These are phyloP conservation scores for Hippocampus barbouri DNA, from an alignment of 2,113 vertebrate genomes.

Conservation along the genomic window DNA sequence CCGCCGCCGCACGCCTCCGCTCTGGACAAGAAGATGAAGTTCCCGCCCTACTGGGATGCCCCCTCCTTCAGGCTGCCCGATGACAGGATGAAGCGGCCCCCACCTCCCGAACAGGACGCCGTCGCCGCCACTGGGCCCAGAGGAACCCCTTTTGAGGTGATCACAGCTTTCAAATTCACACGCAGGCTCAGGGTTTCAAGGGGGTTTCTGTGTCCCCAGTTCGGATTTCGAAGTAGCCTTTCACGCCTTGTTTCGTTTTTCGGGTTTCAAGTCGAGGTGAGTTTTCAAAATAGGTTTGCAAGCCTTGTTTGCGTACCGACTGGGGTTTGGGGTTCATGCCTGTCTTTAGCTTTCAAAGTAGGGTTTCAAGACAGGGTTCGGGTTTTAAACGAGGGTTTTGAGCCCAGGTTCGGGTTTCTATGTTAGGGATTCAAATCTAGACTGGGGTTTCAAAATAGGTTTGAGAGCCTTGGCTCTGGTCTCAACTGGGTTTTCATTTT, in stretches of 20 bases:
- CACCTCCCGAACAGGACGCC: slow-evolving; percentile 82
- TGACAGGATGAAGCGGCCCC: slow-evolving; percentile 76
- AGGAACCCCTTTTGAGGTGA: slow-evolving; percentile 86
- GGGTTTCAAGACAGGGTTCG: too few species aligned
- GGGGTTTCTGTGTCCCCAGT: too few species aligned
- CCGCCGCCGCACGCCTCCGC: slow-evolving; percentile 27
- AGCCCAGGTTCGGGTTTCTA: too few species aligned
- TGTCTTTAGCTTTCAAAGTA: too few species aligned
- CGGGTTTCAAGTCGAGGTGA: not conserved
- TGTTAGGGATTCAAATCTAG: too few species aligned
- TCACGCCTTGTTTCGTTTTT: not conserved
- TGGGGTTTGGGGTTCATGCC: too few species aligned
- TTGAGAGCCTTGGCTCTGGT: not conserved
- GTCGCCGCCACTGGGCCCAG: slow-evolving; percentile 54
- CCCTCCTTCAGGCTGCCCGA: slow-evolving; percentile 75
- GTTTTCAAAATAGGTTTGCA: not conserved
- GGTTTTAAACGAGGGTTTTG: too few species aligned
- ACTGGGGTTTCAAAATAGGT: too few species aligned
- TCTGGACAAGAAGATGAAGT: slow-evolving; percentile 95
- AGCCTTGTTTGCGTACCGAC: not conserved
- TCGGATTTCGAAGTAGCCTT: not conserved
- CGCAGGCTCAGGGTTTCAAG: too few species aligned
- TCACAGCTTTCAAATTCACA: too few species aligned
- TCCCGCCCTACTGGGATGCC: slow-evolving; percentile 90
- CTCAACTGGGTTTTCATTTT: slow-evolving; percentile 7